Base-by-base conservation (phyloP, 2,888 invertebrate genomes). In the Diaprepes abbreviatus region DNA sequence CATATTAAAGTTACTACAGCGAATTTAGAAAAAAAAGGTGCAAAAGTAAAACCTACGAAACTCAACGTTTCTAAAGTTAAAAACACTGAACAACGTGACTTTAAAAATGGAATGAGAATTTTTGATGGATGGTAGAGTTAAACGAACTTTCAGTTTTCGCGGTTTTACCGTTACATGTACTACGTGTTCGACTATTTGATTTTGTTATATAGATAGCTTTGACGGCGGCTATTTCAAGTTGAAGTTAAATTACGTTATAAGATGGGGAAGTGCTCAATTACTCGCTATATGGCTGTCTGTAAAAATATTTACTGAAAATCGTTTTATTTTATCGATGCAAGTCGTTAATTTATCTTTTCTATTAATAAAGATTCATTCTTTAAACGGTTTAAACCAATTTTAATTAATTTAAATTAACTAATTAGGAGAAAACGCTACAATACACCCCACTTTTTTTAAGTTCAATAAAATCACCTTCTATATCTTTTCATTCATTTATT, bases 171-270 rank as follows among this genome's bases (percentile, higher is more conserved):
- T 45, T 45, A 45, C 45, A 45, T 12, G 12, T 10, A 45, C 12
- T 45, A 21, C 45, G 45, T 45, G 45, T 45, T 45, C 45, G 24
- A 45, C 45, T 45, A 45, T 45, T 24, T 45, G 45, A 45, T 45
- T 45, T 45, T 24, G 21, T 24, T 45, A 45, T 24, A 38, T 38
- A 38, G 16, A 38, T 38, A 38, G 38, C 38, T 38, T 38, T 38
- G 38, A 38, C 38, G 16, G 38, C 5, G 38, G 38, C 16, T 38
- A 38, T 38, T 38, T 14, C 6, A 3, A 16, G 38, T 38, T 38
- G 38, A 38, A 38, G 38, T 38, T 38, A 16, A 38, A 38, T 38
- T n/a, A n/a, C n/a, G n/a, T n/a, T 24, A 24, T n/a, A 21, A 45
- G 12, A 45, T 45, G 16, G 12, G 21, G 1, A 45, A 24, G 45